Percentiles rank a stretch among this genome's conserved stretches.
Conservation (phyloP, 2,113 vertebrate genomes). For the Crypturellus undulatus region DNA sequence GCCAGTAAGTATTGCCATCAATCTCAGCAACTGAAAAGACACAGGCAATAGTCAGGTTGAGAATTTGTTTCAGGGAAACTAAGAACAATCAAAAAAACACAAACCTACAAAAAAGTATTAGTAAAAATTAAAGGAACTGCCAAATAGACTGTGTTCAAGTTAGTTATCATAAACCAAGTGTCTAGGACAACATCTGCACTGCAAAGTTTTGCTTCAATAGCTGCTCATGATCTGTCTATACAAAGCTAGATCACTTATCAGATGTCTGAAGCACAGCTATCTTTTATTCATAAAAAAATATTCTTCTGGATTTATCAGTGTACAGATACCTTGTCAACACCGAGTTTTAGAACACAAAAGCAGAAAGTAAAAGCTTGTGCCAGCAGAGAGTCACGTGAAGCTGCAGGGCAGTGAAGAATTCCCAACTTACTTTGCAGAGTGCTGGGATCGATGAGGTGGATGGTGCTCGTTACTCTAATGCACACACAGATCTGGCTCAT, state of each 20-base stretch:
- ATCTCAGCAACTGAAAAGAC: slow-evolving; percentile 89
- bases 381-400: not conserved
- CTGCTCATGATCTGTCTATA: not conserved
- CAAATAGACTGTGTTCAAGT: fast-evolving
- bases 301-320: not conserved
- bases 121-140: not conserved
- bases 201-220: not conserved
- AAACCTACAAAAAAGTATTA: not conserved
- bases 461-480: slow-evolving; percentile 88
- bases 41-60: not conserved
- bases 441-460: slow-evolving; percentile 94
- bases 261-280: not conserved
- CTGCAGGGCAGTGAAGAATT: fast-evolving
- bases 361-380: not conserved
- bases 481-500: slow-evolving; percentile 97
- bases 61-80: slow-evolving; percentile 12
- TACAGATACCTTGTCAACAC: not conserved
- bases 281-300: not conserved
- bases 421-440: slow-evolving; percentile 91
- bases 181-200: not conserved
- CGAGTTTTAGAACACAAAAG: not conserved
- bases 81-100: not conserved
- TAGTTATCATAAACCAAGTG: not conserved
- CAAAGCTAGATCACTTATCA: fast-evolving
- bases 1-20: slow-evolving; percentile 93